Evolutionary conservation across 2,113 vertebrate species (phyloP).

Genomic region (Glaucomys volans): DNA sequence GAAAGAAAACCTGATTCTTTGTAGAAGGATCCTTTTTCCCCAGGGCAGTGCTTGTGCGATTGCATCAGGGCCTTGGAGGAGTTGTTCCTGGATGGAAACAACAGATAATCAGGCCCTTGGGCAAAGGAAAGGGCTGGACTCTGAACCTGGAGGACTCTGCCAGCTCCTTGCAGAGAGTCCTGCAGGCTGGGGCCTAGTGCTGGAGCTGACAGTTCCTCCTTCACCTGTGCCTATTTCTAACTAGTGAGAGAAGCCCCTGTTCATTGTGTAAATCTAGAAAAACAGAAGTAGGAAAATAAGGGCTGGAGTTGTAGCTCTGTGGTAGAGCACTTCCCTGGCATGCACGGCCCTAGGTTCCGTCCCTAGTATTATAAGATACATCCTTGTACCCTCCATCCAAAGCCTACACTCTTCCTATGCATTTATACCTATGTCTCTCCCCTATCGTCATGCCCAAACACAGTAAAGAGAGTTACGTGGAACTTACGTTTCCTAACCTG

Average conservation of each 20-base stretch:
- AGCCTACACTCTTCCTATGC: not conserved
- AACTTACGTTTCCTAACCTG: no score
- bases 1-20: not conserved
- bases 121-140: not conserved
- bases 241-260: not conserved
- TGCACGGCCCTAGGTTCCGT: not conserved
- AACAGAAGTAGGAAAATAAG: not conserved
- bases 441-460: not conserved
- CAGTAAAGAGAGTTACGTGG: not conserved
- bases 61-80: not conserved
- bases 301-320: not conserved
- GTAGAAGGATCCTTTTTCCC: not conserved
- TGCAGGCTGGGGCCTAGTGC: accelerated
- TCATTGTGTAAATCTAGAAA: not conserved
- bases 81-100: not conserved
- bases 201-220: not conserved
- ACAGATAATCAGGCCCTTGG: conserved; percentile 27
- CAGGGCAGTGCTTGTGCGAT: not conserved
- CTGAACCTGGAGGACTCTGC: not conserved
- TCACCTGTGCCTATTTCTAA: not conserved
- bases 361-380: not conserved
- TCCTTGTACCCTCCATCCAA: not conserved
- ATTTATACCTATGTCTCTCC: not conserved
- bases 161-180: not conserved
- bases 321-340: not conserved